Evolutionary conservation across 2,888 invertebrate genomes (phyloP).

Genomic region (Trachelus tabidus): DNA sequence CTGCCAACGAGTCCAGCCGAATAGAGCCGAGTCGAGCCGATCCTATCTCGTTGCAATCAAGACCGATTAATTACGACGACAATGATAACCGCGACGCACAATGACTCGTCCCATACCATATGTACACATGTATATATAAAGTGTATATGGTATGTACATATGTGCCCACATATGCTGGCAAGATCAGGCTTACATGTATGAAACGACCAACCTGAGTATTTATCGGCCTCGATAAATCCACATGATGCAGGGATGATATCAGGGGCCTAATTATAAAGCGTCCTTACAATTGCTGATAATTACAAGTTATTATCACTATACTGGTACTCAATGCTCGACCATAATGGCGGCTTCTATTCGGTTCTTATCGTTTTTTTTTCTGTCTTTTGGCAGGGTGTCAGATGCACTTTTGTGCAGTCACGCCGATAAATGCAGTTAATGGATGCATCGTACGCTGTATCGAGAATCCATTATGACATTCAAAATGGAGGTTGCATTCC

Average conservation of each 20-base stretch:
- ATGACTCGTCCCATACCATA: conserved; percentile 18
- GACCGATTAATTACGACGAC: conserved; percentile 43
- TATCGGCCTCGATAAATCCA: conserved; percentile 36
- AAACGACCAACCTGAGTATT: conserved; percentile 26
- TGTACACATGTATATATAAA: not conserved
- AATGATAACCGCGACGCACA: conserved; percentile 34
- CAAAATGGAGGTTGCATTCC: not conserved
- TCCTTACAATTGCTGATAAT: conserved; percentile 38
- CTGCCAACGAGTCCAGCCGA: too few relatives aligned
- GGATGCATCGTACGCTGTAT: not conserved
- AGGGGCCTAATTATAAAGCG: conserved; percentile 18
- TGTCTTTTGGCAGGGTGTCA: not conserved
- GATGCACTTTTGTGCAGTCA: not conserved
- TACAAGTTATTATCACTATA: conserved; percentile 13
- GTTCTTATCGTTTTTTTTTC: not conserved
- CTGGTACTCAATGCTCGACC: not conserved
- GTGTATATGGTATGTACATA: not conserved
- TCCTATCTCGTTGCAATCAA: conserved; percentile 40
- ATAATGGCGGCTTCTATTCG: not conserved
- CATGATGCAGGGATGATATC: conserved; percentile 29
- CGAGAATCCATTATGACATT: not conserved
- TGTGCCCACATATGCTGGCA: not conserved
- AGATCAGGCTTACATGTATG: not conserved
- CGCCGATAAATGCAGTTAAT: not conserved
- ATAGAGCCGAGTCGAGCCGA: conserved; percentile 17